Percentiles rank a stretch among this genome's conserved stretches.
Evolutionary conservation across 1,140 invertebrate genomes (phyloP).

Genomic region (Drosophila ambigua): DNA sequence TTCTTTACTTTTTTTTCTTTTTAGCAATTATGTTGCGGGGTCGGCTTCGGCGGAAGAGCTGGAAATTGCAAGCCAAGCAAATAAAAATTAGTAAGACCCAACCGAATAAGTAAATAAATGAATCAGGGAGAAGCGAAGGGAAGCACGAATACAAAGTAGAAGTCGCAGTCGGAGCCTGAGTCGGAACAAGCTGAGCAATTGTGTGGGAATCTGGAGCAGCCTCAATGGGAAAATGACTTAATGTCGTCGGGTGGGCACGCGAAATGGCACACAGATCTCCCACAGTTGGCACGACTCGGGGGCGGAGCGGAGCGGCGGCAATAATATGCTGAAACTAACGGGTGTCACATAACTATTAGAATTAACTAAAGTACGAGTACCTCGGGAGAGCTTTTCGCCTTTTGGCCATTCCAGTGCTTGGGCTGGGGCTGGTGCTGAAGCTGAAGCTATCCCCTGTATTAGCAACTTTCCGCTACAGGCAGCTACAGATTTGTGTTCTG

Average conservation of each 20-base stretch:
- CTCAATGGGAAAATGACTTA: constrained; percentile 78
- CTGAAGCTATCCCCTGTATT: too few species aligned
- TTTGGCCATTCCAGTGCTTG: background rate
- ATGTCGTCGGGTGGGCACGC: constrained; percentile 24
- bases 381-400: background rate
- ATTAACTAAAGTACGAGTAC: constrained; percentile 36
- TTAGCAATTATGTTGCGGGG: constrained; percentile 53
- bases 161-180: background rate
- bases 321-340: constrained; percentile 55
- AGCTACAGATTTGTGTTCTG: background rate
- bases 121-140: constrained; percentile 23
- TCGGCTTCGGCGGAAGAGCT: constrained; percentile 21
- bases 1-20: too few species aligned
- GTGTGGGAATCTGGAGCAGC: constrained; percentile 76
- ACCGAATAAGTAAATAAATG: background rate
- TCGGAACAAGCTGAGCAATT: constrained; percentile 53
- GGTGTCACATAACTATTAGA: constrained; percentile 58
- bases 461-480: background rate
- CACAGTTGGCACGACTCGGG: constrained; percentile 59
- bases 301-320: constrained; percentile 29
- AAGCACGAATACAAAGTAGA: constrained; percentile 3
- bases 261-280: constrained; percentile 64
- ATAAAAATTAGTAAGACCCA: constrained; percentile 56
- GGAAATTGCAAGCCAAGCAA: constrained; percentile 37
- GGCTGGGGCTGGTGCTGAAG: too few species aligned